A percentile compares a stretch with the other conserved stretches of the same genome.
Conservation (phyloP, 2,113 vertebrate genomes). For the Micromys minutus region DNA sequence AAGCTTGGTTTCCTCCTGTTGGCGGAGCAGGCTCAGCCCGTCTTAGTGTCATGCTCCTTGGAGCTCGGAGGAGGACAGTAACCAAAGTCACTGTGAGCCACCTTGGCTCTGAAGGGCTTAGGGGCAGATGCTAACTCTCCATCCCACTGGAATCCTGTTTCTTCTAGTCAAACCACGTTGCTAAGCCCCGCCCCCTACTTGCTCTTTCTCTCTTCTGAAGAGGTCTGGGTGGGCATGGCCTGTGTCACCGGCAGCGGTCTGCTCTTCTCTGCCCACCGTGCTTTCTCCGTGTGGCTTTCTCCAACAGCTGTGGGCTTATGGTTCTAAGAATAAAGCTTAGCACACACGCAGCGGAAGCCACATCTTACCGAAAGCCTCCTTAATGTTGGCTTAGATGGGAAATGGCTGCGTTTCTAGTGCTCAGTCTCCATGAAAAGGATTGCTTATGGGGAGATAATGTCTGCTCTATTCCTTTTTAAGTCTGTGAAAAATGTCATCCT, state of each 20-base stretch:
- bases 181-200: not conserved
- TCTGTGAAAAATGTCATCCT: constrained; percentile 83
- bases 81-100: fast-evolving
- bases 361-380: constrained; percentile 51
- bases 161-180: not conserved
- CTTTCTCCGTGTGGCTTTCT: not conserved
- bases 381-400: constrained; percentile 62
- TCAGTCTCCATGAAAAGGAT: constrained; percentile 80
- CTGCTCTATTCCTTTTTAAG: constrained; percentile 81
- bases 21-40: not conserved
- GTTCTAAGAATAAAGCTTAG: constrained; percentile 60
- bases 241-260: not conserved
- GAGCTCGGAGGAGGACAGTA: fast-evolving
- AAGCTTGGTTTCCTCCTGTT: not conserved
- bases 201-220: not conserved
- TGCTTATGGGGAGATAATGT: constrained; percentile 77
- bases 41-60: fast-evolving
- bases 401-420: constrained; percentile 63
- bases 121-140: fast-evolving
- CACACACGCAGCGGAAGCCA: not conserved
- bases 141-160: not conserved
- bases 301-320: not conserved
- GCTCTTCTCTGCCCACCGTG: not conserved
- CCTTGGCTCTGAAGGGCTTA: not conserved
- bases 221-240: too few relatives aligned